Base-by-base conservation (phyloP, 2,797 vertebrate genomes). In the Mustela erminea region DNA sequence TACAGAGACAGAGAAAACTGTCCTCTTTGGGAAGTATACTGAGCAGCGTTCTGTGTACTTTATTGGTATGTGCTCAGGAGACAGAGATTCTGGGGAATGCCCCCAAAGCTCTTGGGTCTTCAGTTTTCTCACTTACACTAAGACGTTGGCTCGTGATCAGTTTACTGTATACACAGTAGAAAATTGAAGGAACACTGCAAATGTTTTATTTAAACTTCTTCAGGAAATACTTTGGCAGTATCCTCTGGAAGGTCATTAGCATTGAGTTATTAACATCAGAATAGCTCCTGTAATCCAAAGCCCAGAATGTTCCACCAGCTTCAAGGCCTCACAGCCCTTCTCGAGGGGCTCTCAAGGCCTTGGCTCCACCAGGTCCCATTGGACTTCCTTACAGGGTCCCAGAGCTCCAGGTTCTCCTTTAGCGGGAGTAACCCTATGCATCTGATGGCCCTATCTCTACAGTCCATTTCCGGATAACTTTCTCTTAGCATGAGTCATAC, bases 81-180 rank as follows among this genome's bases (percentile, higher is more conserved):
- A 66, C 35, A 2, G 8, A 83, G 62, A 60, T 83, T 72, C 54
- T 66, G 12, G 12, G 29, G 35, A 43, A 49, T 82, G 27, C 20
- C 66, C 46, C 56, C 46, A 54, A 29, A 46, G 4, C 12, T 70
- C 66, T 52, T 74, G 41, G 3, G 4, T 35, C 27, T 77, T 77
- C 32, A 49, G 11, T 93, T 89, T 95, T 78, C 49, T 83, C 75
- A 17, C n/a, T 96, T 97, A 87, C 77, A 60, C 41, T 78, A 52
- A 78, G 60, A 10, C 13, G 8, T 29, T 38, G 38, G 12, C 43
- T 66, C 15, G 38, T 27, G 29, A 64, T 85, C 49, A 68, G 11
- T 86, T 90, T 58, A 38, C 41, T 60, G 2, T 32, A 25, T 46
- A 18, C 23, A n/a, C 25, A 46, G n/a, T 77, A 2, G 35, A 52